Base-by-base conservation (phyloP, 2,888 invertebrate species). In the Tortrix viridana region DNA sequence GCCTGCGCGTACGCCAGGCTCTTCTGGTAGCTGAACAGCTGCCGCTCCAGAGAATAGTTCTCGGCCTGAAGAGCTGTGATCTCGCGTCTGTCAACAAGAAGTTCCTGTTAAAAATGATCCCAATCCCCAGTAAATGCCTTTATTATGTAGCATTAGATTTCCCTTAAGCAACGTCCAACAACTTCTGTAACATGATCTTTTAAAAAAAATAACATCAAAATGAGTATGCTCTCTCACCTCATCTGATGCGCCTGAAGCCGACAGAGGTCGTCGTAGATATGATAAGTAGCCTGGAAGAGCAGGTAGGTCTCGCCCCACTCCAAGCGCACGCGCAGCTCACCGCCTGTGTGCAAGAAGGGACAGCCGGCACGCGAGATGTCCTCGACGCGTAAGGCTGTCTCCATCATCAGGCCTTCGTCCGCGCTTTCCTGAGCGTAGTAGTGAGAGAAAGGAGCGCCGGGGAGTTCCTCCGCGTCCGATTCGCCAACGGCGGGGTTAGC, bases 301-400 rank as follows among this genome's bases (percentile, higher is more conserved):
- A 96, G 90, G 77, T 96, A 95, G 56, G 96, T 95, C 81, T 96
- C 96, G 74, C 95, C 94, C 96, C 96, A 97, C 79, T 97, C 96
- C 54, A 97, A 93, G 70, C 96, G 95, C 22, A 97, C 94, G 18
- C 95, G 93, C 54, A 97, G 89, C 73, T 95, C 95, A 53, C 95
- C 95, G 68, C 95, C 95, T 64, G 95, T 93, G 68, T 95, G 95
- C 71, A 96, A 83, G 80, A 94, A 96, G 49, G 95, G 93, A 81
- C 95, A 95, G 59, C 94, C 94, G 20, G 95, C 91, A 64, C 95
- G 94, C 74, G 95, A 90, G 58, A 94, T 86, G 86, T 96, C 95
- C 78, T 95, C 95, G 22, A 96, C 95, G 14, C 95, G 93, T 47
- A 97, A 92, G 70, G 95, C 94, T 5, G 96, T 96, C 81, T 95